Base-by-base conservation (phyloP, 2,113 vertebrate genomes). In the Micronycteris hirsuta region DNA sequence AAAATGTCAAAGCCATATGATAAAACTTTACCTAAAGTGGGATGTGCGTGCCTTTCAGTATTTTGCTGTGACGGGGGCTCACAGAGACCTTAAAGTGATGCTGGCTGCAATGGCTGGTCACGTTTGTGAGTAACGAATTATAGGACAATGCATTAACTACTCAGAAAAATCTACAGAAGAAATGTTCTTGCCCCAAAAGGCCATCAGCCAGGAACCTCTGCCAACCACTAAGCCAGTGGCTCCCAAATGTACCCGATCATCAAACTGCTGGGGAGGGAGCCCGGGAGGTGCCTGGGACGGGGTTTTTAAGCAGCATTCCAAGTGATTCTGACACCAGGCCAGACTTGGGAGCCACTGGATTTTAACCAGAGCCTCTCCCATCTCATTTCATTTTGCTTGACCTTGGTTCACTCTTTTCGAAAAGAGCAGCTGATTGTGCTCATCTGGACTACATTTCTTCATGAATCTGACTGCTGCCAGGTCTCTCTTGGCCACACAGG, bases 401-500 rank as follows among this genome's bases (percentile, higher is more conserved):
- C 82, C 94, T 95, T 41, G 33, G 58, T 94, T 96, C 73, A 54
- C 16, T 47, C 88, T 89, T 70, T 91, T 68, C 82, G 56, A 86
- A 94, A 84, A 86, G 45, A 96, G 63, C 38, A 26, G 93, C 70
- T 36, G 61, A 45, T 67, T 7, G 0, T 36, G 61, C 31, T 89
- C 96, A 26, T 52, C 38, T 43, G 28, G 20, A 83, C 91, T 52
- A 13, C 47, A 82, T 68, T 82, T 83, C 80, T 86, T 93, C 80
- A 14, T 24, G 56, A 83, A 41, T 31, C 16, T 54, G 77, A 47
- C 74, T 3, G 13, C 54, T 45, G 91, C 47, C 41, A 76, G 43
- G 36, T 58, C 86, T 74, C 54, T 47, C 88, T 63, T 4, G 16
- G 26, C 38, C 86, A 33, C 41, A 31, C 81, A 49, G 81, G 54